These are phyloP conservation scores for Pomacea canaliculata DNA, from an alignment of 2,888 invertebrate species.

Conservation along the genomic window DNA sequence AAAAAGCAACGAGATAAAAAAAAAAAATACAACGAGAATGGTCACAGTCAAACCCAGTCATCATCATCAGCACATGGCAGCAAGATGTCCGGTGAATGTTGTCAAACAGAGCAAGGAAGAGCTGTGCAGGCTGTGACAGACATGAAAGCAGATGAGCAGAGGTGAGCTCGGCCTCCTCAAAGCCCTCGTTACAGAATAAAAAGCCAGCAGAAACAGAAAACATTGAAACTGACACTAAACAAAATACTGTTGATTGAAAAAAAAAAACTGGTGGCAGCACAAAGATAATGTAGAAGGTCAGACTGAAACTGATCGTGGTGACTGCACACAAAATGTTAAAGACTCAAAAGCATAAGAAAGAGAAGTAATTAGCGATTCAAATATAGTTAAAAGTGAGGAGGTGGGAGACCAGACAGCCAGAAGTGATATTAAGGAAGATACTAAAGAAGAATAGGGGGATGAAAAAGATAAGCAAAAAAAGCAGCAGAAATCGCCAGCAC, in stretches of 20 bases:
- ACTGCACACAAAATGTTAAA: constrained; percentile 14
- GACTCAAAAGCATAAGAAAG: constrained; percentile 8
- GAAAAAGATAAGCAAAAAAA: constrained; percentile 12
- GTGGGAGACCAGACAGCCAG: neutral
- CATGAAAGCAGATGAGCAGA: neutral
- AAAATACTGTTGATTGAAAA: constrained; percentile 26
- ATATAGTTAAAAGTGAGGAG: constrained; percentile 14
- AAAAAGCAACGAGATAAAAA: constrained; percentile 15
- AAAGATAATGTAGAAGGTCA: constrained; percentile 21
- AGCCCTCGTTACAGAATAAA: constrained; percentile 30
- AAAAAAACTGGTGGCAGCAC: constrained; percentile 16
- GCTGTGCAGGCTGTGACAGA: constrained; percentile 3
- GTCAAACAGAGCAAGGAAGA: neutral
- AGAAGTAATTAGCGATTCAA: neutral
- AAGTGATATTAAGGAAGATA: constrained; percentile 14
- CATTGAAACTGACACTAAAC: constrained; percentile 21
- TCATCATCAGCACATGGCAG: neutral
- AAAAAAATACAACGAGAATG: neutral
- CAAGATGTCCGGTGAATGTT: neutral
- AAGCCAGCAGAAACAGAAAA: constrained; percentile 29
- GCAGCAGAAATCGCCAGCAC: neutral
- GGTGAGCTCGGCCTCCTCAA: too few species aligned
- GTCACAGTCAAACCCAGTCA: too few species aligned
- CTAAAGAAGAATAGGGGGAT: constrained; percentile 26
- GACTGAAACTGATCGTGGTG: constrained; percentile 1